A percentile compares a stretch with the other conserved stretches of the same genome.
phyloP scores from a whole-genome alignment of 1,140 invertebrate species.

The Chionoecetes opilio region DNA sequence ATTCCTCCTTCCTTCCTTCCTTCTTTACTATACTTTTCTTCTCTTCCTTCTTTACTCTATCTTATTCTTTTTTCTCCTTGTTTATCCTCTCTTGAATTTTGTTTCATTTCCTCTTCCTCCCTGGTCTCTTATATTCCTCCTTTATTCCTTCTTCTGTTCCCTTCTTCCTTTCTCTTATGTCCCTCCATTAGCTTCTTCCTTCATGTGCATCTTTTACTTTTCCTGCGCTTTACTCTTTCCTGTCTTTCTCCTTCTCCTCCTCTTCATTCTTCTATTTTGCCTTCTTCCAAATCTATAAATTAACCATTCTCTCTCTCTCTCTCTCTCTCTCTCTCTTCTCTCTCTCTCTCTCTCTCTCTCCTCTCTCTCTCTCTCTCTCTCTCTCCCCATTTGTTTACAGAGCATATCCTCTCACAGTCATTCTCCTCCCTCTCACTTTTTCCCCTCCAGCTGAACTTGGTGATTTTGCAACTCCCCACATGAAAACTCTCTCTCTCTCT shows the following conservation, averaged over 20 bases:
- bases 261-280: background rate
- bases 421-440: background rate
- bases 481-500: background rate
- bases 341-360: background rate
- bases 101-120: background rate
- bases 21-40: background rate
- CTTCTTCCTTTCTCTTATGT: background rate
- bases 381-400: background rate
- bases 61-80: background rate
- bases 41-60: background rate
- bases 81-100: background rate
- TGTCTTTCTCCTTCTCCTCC: background rate
- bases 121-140: background rate
- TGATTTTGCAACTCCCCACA: background rate
- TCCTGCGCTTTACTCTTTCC: background rate
- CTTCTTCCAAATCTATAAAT: background rate
- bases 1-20: background rate
- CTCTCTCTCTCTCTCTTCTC: background rate
- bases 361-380: conserved; percentile 27
- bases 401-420: background rate
- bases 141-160: background rate
- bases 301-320: background rate
- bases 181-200: too few relatives aligned
- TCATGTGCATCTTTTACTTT: background rate
- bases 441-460: background rate